Conservation (phyloP, 1,140 invertebrate species). For the Phymastichus coffea region DNA sequence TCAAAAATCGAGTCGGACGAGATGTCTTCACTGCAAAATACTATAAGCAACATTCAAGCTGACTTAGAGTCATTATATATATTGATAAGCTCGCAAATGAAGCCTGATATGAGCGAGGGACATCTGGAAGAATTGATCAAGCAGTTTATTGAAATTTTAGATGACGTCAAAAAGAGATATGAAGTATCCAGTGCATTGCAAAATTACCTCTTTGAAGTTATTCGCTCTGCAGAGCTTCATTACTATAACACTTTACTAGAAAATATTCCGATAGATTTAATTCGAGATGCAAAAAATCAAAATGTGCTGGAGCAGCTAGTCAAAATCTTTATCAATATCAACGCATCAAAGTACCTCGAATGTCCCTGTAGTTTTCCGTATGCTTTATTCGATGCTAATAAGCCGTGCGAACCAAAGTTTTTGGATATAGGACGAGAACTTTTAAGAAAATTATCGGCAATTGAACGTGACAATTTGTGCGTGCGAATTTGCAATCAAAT, state of each 20-base stretch:
- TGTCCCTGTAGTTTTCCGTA: slow-evolving; percentile 42
- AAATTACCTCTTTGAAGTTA: slow-evolving; percentile 41
- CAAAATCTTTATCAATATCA: slow-evolving; percentile 44
- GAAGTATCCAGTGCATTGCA: slow-evolving; percentile 36
- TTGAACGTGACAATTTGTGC: slow-evolving; percentile 32
- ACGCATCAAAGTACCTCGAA: slow-evolving; percentile 31
- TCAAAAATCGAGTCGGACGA: neutral
- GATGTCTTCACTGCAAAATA: slow-evolving; percentile 19
- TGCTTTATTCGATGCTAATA: slow-evolving; percentile 23
- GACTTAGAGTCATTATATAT: slow-evolving; percentile 39
- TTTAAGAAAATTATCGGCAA: slow-evolving; percentile 34
- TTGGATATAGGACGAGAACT: slow-evolving; percentile 39
- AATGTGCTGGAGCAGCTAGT: slow-evolving; percentile 36
- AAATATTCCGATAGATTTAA: slow-evolving; percentile 35
- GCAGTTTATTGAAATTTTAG: slow-evolving; percentile 35
- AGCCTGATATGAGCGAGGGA: slow-evolving; percentile 27
- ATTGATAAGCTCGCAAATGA: slow-evolving; percentile 37
- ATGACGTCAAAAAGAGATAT: slow-evolving; percentile 39
- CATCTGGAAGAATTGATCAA: slow-evolving; percentile 40
- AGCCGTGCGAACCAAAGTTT: slow-evolving; percentile 42
- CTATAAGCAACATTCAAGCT: slow-evolving; percentile 36
- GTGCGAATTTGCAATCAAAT: slow-evolving; percentile 57
- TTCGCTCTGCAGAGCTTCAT: slow-evolving; percentile 43
- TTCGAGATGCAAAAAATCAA: slow-evolving; percentile 30
- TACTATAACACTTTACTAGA: slow-evolving; percentile 43